Base-by-base conservation (phyloP, 1,140 invertebrate genomes). In the Maconellicoccus hirsutus region DNA sequence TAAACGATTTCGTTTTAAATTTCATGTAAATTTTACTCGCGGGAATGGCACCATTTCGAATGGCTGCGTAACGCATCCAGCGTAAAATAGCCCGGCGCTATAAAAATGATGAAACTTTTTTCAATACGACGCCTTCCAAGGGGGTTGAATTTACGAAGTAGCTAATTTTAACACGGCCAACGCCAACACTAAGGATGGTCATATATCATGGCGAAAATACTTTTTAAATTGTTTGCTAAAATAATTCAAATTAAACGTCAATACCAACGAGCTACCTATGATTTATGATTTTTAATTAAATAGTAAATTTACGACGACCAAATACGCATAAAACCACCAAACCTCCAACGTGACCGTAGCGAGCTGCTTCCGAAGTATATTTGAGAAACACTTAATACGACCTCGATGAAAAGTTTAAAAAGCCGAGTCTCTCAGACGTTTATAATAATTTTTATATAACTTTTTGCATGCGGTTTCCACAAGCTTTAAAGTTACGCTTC, bases 231-330 rank as follows among this genome's bases (percentile, higher is more conserved):
- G 42, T 52, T 52, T 16, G 42, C n/a, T 52, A 52, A 52, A 52
- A 16, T 52, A 52, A 52, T 52, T 52, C n/a, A 52, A 52, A 52
- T 52, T 52, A 52, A 14, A 14, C 10, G n/a, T 52, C 42, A 19
- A 52, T 52, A 52, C n/a, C 29, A 33, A 33, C 29, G 29, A 33
- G 29, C 29, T 52, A 19, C 12, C 42, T 16, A 52, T 52, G n/a
- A 52, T 52, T 52, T 52, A 52, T 16, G 42, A 52, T 52, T 52
- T 52, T 52, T 52, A 52, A 52, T 52, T 52, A 52, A 52, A 52
- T 8, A 52, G n/a, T 52, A 52, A 52, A 52, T 52, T 52, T 52
- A 52, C 42, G 42, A 52, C 29, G 29, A 33, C 29, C 29, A n/a
- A n/a, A n/a, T n/a, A n/a, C n/a, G n/a, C n/a, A n/a, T n/a, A n/a